Evolutionary conservation across 2,888 invertebrate species (phyloP), one percentile per base, ranked within the genome.

Genomic region (Asteroscopus sphinx): DNA sequence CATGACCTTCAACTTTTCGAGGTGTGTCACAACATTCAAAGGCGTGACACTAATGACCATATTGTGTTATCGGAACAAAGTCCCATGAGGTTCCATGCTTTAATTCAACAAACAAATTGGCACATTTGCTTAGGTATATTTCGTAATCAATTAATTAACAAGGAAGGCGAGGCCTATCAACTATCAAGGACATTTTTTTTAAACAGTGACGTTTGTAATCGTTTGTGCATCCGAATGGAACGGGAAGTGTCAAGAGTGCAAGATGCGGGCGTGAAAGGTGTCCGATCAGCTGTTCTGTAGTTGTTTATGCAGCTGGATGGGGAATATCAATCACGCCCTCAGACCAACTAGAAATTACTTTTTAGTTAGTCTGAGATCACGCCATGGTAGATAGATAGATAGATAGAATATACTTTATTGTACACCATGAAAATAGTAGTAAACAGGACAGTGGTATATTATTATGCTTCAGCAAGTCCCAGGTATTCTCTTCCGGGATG

Each of bases 221-320:
- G 4, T 21, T 6, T 5, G 5, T 8, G 16, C 26, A 28, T 40
- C n/a, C n/a, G 8, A 45, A 25, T 9, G 12, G 12, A 44, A 35
- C 54, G 51, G 61, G 68, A 66, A 55, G 26, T 61, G 35, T 25
- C 41, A 36, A 41, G 39, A 46, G 7, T 8, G 16, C 46, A 40
- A 17, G 32, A 40, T 36, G 40, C 9, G 15, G 15, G 25, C 21
- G 7, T 37, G 42, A 17, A 25, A 33, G 12, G 15, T 26, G 0
- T n/a, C n/a, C n/a, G n/a, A n/a, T n/a, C n/a, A n/a, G n/a, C n/a
- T n/a, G n/a, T n/a, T n/a, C n/a, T n/a, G n/a, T n/a, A n/a, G n/a
- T n/a, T n/a, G n/a, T n/a, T n/a, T n/a, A n/a, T n/a, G n/a, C n/a
- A n/a, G n/a, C n/a, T n/a, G n/a, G n/a, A n/a, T n/a, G n/a, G n/a